Evolutionary conservation across 2,113 vertebrate genomes (phyloP), one percentile per base, ranked within the genome.

Genomic region (Anguilla rostrata): DNA sequence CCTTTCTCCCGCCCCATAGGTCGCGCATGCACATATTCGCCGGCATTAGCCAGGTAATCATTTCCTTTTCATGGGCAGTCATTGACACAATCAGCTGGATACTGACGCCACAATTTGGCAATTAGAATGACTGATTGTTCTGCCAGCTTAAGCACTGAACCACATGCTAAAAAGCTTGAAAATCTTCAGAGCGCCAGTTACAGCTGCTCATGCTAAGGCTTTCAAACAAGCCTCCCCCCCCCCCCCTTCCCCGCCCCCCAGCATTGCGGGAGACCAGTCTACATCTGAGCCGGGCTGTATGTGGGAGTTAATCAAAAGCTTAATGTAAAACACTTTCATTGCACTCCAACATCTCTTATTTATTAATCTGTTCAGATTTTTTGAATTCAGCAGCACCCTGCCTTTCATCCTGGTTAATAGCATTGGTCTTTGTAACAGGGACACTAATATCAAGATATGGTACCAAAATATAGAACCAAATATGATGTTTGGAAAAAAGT

Each of bases 51-150:
- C 26, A 7, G 9, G 34, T 29, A 75, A 75, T 75, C 71, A 75
- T 75, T 75, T 75, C 63, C 63, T n/a, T 71, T 71, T 71, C 63
- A 71, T n/a, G 22, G 63, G 20, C 20, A 71, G 66, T 9, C 66
- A 75, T 75, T 75, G 71, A 75, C 71, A 75, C 9, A 75, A 75
- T 75, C 71, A 75, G 71, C 71, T n/a, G 71, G 71, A 75, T 34
- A 29, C 71, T 26, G n/a, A 75, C 5, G 9, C 71, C 71, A 26
- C 71, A 34, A 75, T 34, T 8, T 6, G n/a, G 71, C 29, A 75
- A 75, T 75, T 75, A 75, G 26, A 75, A 75, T 75, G 71, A 75
- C 71, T 75, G 71, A 75, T 75, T 75, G 71, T 75, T 75, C 71
- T 29, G 26, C 71, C 26, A 26, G 26, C n/a, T 75, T 29, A 12